Conservation (phyloP, 2,113 vertebrate genomes). For the Tonatia bakeri region DNA sequence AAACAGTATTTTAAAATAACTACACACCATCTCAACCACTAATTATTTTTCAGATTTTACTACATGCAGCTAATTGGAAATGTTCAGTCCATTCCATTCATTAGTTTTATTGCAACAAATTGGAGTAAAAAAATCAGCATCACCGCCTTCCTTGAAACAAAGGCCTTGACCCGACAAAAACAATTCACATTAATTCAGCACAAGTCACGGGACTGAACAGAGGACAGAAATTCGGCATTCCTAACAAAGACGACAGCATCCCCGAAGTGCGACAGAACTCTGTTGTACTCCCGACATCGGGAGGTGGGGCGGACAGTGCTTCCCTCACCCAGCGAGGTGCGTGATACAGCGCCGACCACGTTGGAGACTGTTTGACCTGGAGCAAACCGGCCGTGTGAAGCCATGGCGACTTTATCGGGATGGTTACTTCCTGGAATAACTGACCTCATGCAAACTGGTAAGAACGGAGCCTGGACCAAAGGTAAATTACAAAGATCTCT, state of each 20-base stretch:
- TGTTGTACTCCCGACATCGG: background rate
- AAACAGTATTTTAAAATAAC: slow-evolving; percentile 67
- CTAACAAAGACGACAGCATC: background rate
- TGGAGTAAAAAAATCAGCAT: slow-evolving; percentile 45
- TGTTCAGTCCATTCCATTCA: slow-evolving; percentile 64
- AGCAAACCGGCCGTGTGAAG: accelerated
- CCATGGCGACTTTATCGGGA: background rate
- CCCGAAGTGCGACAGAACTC: background rate
- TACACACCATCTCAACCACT: slow-evolving; percentile 58
- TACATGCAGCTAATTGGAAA: slow-evolving; percentile 66
- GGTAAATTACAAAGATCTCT: background rate
- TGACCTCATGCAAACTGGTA: too few relatives aligned
- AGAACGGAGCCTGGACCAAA: background rate
- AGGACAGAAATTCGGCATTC: slow-evolving; percentile 26
- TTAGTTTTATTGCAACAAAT: slow-evolving; percentile 65
- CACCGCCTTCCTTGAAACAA: slow-evolving; percentile 21
- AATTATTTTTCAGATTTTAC: slow-evolving; percentile 69
- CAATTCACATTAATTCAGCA: slow-evolving; percentile 18
- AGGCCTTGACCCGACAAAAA: slow-evolving; percentile 36
- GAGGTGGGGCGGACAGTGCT: background rate
- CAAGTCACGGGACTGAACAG: slow-evolving; percentile 19
- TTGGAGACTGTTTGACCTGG: background rate
- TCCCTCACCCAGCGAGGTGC: background rate
- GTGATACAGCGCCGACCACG: too few relatives aligned
- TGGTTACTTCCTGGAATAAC: background rate